These are phyloP conservation scores for Papilio polyxenes DNA, from an alignment of 1,140 invertebrate genomes.

Conservation along the genomic window DNA sequence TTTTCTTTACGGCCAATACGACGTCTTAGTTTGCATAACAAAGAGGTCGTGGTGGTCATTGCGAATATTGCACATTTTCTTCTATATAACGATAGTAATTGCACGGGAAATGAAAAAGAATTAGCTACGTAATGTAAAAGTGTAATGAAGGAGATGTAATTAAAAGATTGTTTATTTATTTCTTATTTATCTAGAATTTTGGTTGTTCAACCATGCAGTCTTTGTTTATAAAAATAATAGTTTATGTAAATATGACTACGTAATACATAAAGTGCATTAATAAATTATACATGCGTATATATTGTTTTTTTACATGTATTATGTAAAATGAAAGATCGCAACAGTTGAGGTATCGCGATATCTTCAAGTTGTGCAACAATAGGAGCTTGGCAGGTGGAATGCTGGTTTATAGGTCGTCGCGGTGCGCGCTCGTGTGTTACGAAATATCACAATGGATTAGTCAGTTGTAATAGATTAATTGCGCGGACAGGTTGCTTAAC, in stretches of 20 bases:
- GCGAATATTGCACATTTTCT: no score
- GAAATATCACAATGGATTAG: constrained; percentile 38
- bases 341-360: constrained; percentile 37
- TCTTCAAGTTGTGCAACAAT: constrained; percentile 44
- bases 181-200: neutral
- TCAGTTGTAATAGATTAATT: constrained; percentile 38
- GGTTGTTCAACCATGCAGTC: neutral
- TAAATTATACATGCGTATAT: neutral
- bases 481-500: constrained; percentile 27
- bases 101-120: neutral
- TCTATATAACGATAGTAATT: neutral
- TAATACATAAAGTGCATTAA: neutral
- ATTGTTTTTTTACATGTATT: constrained; percentile 13
- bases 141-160: no score
- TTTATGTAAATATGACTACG: neutral
- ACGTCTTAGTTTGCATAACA: no score
- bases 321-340: constrained; percentile 23
- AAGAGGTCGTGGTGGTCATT: no score
- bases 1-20: no score
- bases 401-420: constrained; percentile 39
- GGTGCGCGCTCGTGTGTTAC: constrained; percentile 37
- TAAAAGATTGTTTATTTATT: no score
- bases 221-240: neutral
- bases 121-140: neutral
- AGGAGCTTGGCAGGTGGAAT: constrained; percentile 42